phyloP scores from a whole-genome alignment of 2,113 vertebrate genomes.

The Tetrao urogallus region DNA sequence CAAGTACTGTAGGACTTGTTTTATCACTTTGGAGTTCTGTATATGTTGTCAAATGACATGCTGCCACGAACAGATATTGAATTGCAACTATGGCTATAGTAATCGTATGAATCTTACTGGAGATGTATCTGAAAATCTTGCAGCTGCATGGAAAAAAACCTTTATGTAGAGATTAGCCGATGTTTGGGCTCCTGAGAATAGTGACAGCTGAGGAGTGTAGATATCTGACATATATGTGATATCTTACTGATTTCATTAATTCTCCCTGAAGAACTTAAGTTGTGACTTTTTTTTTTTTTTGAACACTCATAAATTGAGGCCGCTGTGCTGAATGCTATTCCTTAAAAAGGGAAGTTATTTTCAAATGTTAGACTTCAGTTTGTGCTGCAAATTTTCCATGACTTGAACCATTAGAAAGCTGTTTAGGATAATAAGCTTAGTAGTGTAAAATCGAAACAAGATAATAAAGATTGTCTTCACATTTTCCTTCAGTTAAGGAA shows the following conservation, averaged over 20 bases:
- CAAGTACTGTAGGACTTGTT: background rate
- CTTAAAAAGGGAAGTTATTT: background rate
- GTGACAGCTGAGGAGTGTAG: background rate
- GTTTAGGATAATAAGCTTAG: background rate
- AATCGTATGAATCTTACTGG: background rate
- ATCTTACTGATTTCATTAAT: background rate
- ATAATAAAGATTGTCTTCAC: background rate
- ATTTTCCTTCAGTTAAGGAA: background rate
- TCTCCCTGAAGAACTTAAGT: background rate
- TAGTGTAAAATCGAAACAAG: background rate
- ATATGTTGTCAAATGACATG: background rate
- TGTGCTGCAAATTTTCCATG: background rate
- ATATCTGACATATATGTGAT: background rate
- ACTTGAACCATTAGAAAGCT: background rate
- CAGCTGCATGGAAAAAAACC: background rate
- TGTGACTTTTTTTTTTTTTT: background rate
- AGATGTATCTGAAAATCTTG: background rate
- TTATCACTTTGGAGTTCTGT: background rate
- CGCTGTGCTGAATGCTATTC: background rate
- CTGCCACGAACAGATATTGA: background rate
- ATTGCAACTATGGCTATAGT: background rate
- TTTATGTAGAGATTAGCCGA: background rate
- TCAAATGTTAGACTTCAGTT: background rate
- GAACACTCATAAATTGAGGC: background rate
- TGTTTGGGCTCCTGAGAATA: background rate